A percentile compares a stretch with the other conserved stretches of the same genome.
phyloP scores from a whole-genome alignment of 2,888 invertebrate species.

The Rhagonycha lutea region DNA sequence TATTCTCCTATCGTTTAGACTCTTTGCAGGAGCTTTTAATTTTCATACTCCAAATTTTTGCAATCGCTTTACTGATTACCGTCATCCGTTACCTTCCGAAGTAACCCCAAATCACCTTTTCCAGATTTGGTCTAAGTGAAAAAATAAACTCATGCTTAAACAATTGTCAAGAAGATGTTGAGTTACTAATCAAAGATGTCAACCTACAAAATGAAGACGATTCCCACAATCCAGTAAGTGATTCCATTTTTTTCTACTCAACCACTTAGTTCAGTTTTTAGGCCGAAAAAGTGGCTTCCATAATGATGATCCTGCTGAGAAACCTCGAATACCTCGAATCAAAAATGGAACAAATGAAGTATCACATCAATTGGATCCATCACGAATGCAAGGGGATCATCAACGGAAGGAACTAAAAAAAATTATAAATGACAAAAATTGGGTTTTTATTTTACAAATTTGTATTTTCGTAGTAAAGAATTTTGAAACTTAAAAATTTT shows the following conservation, averaged over 20 bases:
- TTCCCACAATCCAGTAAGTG: constrained; percentile 8
- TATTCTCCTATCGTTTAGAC: too few species aligned
- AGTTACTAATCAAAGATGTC: neutral
- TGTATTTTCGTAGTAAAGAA: neutral
- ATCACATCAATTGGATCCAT: constrained; percentile 4
- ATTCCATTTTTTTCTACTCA: neutral
- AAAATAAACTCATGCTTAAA: constrained; percentile 3
- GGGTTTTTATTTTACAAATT: neutral
- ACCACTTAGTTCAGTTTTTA: neutral
- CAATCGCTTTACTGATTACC: too few species aligned
- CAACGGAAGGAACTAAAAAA: neutral
- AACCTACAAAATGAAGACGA: neutral
- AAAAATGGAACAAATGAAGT: constrained; percentile 13
- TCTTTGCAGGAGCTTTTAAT: too few species aligned
- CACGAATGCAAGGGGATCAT: neutral
- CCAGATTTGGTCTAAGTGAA: constrained; percentile 7
- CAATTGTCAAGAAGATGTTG: constrained; percentile 8
- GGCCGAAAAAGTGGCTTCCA: constrained; percentile 4
- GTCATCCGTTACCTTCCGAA: neutral
- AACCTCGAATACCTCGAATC: constrained; percentile 6
- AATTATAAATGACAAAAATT: neutral
- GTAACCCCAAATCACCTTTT: neutral
- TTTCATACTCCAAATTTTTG: too few species aligned
- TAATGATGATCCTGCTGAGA: constrained; percentile 14
- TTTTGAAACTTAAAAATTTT: too few species aligned